Conservation (phyloP, 2,888 invertebrate genomes). For the Drosophila neonasuta region DNA sequence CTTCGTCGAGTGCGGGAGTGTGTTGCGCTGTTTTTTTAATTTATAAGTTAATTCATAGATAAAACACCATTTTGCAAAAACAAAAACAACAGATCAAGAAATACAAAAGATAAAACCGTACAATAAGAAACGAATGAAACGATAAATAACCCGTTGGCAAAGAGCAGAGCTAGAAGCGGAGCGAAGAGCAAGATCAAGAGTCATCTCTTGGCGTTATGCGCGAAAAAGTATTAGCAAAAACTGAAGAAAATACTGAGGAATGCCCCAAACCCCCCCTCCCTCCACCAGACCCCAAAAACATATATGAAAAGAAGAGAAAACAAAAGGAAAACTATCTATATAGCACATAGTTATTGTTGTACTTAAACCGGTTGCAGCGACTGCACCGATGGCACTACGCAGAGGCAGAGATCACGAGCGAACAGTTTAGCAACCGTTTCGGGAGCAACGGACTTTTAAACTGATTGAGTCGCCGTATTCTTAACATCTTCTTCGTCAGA, state of each 20-base stretch:
- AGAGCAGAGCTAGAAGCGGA: conserved; percentile 27
- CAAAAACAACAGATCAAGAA: conserved; percentile 9
- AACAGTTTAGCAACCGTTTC: conserved; percentile 60
- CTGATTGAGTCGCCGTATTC: conserved; percentile 47
- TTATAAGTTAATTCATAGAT: conserved; percentile 73
- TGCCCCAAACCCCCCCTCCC: conserved; percentile 2
- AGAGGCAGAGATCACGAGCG: conserved; percentile 39
- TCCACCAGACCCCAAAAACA: conserved; percentile 9
- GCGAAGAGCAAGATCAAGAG: conserved; percentile 2
- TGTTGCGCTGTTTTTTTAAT: conserved; percentile 76
- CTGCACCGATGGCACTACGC: conserved; percentile 28
- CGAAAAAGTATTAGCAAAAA: conserved; percentile 65
- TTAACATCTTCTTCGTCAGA: conserved; percentile 11
- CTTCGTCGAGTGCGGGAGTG: conserved; percentile 42
- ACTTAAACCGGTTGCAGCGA: conserved; percentile 49
- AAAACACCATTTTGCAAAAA: conserved; percentile 16
- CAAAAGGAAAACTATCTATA: conserved; percentile 15
- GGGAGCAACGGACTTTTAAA: conserved; percentile 55
- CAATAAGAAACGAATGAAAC: conserved; percentile 5
- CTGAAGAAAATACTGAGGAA: conserved; percentile 52
- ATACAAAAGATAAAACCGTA: conserved; percentile 17
- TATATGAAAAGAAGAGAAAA: conserved; percentile 14
- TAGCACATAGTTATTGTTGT: conserved; percentile 46
- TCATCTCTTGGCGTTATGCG: not conserved
- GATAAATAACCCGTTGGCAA: conserved; percentile 15